These are phyloP conservation scores for Corella eumyota DNA, from an alignment of 23 tunicate genomes.

Conservation along the genomic window DNA sequence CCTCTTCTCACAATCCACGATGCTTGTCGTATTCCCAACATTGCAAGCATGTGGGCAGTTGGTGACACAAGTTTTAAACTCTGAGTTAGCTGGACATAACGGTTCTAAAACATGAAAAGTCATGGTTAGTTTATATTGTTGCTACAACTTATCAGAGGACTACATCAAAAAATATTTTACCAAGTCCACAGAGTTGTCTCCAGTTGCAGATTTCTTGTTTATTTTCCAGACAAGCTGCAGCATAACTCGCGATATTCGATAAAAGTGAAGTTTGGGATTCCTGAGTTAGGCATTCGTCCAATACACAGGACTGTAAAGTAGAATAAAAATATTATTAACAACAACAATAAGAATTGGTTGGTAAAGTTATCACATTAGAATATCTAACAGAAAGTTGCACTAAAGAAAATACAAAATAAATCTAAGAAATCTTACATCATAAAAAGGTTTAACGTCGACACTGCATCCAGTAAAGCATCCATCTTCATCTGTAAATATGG, in stretches of 20 bases:
- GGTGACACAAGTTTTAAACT: conserved; percentile 15
- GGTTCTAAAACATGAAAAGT: conserved; percentile 10
- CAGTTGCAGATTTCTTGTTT: conserved; percentile 22
- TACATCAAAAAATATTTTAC: conserved; percentile 1
- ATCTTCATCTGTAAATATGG: conserved; percentile 16
- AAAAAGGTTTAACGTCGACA: conserved; percentile 7
- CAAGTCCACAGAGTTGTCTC: conserved; percentile 24
- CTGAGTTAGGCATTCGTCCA: conserved; percentile 20
- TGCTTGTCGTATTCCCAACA: conserved; percentile 2
- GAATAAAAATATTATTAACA: no score
- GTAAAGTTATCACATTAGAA: no score
- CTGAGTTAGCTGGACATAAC: conserved; percentile 25
- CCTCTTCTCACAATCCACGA: conserved; percentile 13
- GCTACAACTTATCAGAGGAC: no score
- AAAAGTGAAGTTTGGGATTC: conserved; percentile 19
- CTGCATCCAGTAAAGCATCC: conserved; percentile 34
- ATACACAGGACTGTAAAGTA: conserved; percentile 15
- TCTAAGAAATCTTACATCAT: conserved; percentile 1
- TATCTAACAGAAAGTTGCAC: no score
- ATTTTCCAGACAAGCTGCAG: conserved; percentile 17
- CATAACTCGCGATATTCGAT: conserved; percentile 25
- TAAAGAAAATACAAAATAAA: no score
- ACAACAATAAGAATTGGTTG: no score
- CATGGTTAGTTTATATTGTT: background rate
- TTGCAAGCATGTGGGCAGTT: conserved; percentile 10